These are phyloP conservation scores for Melanaphis sacchari DNA, from an alignment of 1,140 invertebrate genomes.

Conservation along the genomic window DNA sequence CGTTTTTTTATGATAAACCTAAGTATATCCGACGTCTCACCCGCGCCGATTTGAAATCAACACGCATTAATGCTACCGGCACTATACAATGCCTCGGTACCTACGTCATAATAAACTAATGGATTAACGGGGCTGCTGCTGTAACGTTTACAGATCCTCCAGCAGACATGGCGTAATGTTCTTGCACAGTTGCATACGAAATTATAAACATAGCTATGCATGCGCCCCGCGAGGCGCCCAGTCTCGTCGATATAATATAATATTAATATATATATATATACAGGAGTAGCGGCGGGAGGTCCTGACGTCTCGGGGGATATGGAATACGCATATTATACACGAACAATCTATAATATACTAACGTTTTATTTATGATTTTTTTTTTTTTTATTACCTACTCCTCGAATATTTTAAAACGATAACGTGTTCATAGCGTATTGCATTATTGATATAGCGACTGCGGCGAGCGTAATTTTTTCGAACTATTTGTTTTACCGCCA, in stretches of 20 bases:
- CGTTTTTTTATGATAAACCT: not conserved
- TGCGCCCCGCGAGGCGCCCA: not conserved
- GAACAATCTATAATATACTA: not conserved
- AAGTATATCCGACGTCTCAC: not conserved
- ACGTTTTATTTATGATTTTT: slow-evolving; percentile 7
- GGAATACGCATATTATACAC: not conserved
- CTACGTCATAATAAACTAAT: not conserved
- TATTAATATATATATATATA: not conserved
- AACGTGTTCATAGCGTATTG: not conserved
- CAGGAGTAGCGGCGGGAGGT: not conserved
- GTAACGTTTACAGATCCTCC: not conserved
- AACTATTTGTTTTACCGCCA: not conserved
- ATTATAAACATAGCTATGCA: not conserved
- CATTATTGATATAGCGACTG: not conserved
- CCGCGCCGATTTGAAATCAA: not conserved
- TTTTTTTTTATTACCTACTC: not conserved
- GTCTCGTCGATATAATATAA: not conserved
- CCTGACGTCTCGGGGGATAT: not conserved
- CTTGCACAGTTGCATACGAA: not conserved
- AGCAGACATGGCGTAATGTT: not conserved
- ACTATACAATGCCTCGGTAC: not conserved
- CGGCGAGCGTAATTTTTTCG: not conserved
- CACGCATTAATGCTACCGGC: not conserved
- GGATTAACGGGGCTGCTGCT: not conserved
- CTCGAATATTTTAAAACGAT: not conserved